Percentiles rank a stretch among this genome's conserved stretches.
Evolutionary conservation across 2,797 vertebrate genomes (phyloP).

Genomic region (Clarias laeviceps): DNA sequence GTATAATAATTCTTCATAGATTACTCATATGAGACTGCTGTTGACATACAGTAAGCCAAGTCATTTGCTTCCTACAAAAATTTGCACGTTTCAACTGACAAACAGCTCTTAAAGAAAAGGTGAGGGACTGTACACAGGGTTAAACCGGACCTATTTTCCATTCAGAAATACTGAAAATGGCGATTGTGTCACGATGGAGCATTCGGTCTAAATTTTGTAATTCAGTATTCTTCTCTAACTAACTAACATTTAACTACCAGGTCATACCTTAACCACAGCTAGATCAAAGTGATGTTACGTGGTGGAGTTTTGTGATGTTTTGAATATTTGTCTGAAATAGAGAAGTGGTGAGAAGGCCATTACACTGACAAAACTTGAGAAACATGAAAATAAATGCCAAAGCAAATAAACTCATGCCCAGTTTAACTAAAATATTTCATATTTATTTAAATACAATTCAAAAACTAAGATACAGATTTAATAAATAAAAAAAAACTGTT

Average conservation of each 20-base stretch:
- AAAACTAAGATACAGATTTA: not conserved
- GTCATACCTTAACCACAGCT: not conserved
- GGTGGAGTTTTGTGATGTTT: not conserved
- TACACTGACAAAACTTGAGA: not conserved
- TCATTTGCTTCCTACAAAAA: conserved; percentile 19
- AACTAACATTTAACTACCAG: not conserved
- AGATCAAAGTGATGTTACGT: not conserved
- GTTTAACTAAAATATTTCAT: not conserved
- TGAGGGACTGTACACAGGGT: not conserved
- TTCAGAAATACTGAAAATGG: not conserved
- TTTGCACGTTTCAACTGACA: not conserved
- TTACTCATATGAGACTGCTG: not conserved
- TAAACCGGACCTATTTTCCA: not conserved
- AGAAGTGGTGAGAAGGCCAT: conserved; percentile 9
- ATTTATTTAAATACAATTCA: not conserved
- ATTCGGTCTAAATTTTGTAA: not conserved
- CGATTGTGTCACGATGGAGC: not conserved
- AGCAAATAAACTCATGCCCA: not conserved
- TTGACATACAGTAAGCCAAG: conserved; percentile 4
- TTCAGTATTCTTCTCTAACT: not conserved
- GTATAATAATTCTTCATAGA: conserved; percentile 5
- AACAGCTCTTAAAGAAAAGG: not conserved
- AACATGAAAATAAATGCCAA: not conserved
- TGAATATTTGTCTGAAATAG: not conserved
- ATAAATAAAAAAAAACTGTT: not conserved